A percentile compares a stretch with the other conserved stretches of the same genome.
These are phyloP conservation scores for Xanthorhoe spadicearia DNA, from an alignment of 2,888 invertebrate genomes.

Conservation along the genomic window DNA sequence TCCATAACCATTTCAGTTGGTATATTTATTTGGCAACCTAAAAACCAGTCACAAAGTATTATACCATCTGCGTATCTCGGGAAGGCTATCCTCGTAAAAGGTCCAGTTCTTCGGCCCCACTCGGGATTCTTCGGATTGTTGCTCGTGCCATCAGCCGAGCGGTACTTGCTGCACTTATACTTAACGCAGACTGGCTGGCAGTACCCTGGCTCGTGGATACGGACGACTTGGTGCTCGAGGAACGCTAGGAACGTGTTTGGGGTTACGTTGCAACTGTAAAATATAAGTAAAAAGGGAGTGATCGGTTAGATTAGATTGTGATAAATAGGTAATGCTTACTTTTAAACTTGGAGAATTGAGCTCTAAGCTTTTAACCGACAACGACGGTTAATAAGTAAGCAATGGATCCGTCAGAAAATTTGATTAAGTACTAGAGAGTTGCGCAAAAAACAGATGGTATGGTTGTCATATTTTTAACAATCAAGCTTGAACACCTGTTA, in stretches of 20 bases:
- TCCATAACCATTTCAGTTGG: too few species aligned
- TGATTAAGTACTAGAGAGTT: too few species aligned
- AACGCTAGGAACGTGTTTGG: conserved; percentile 80
- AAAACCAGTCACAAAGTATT: conserved; percentile 12
- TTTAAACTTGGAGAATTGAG: too few species aligned
- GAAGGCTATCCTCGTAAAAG: conserved; percentile 84
- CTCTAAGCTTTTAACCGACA: too few species aligned
- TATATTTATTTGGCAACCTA: neutral
- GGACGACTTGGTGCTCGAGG: conserved; percentile 69
- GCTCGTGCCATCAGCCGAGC: conserved; percentile 91
- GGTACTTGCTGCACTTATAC: conserved; percentile 79
- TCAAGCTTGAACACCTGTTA: too few species aligned
- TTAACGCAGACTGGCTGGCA: conserved; percentile 62
- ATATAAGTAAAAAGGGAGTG: too few species aligned
- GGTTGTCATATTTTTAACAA: too few species aligned
- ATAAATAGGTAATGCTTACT: too few species aligned
- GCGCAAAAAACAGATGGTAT: too few species aligned
- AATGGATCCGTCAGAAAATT: too few species aligned
- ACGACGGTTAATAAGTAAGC: too few species aligned
- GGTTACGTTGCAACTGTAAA: conserved; percentile 63
- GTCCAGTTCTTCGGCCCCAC: conserved; percentile 86
- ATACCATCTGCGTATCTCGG: conserved; percentile 87
- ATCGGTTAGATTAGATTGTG: too few species aligned
- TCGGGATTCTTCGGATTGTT: conserved; percentile 89
- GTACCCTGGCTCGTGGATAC: conserved; percentile 57